Evolutionary conservation across 1,140 invertebrate genomes (phyloP).

Genomic region (Apolygus lucorum): DNA sequence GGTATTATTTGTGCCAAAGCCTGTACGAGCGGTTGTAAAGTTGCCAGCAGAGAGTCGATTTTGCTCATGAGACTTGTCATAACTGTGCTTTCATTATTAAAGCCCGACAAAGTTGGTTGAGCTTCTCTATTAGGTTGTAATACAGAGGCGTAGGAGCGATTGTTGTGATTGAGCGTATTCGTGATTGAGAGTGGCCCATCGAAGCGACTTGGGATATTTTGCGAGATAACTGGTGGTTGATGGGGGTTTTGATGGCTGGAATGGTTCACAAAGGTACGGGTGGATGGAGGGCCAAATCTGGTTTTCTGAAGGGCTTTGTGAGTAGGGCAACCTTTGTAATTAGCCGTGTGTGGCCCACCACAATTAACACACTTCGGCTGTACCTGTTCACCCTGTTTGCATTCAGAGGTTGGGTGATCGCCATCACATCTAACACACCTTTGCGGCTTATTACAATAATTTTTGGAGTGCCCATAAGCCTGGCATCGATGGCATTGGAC

Average conservation of each 20-base stretch:
- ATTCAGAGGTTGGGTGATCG: constrained; percentile 14
- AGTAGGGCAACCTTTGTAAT: too few species aligned
- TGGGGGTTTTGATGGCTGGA: too few species aligned
- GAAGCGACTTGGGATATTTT: background rate
- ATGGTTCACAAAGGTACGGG: background rate
- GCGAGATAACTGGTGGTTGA: background rate
- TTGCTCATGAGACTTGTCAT: background rate
- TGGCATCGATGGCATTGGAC: constrained; percentile 23
- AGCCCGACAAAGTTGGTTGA: background rate
- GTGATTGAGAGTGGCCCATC: background rate
- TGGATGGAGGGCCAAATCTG: background rate
- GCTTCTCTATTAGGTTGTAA: background rate
- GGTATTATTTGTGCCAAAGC: background rate
- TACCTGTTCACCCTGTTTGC: background rate
- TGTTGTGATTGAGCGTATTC: background rate
- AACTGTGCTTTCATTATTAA: background rate
- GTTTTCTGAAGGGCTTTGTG: constrained; percentile 5
- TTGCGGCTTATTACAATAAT: constrained; percentile 11
- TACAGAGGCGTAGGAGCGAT: background rate
- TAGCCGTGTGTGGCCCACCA: constrained; percentile 25
- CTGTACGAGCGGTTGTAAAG: background rate
- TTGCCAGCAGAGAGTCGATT: too few species aligned
- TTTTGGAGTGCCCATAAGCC: constrained; percentile 26
- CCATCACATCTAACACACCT: constrained; percentile 27
- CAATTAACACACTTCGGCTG: constrained; percentile 26